Base-by-base conservation (phyloP, 2,888 invertebrate genomes). In the Agriopis leucophaearia region DNA sequence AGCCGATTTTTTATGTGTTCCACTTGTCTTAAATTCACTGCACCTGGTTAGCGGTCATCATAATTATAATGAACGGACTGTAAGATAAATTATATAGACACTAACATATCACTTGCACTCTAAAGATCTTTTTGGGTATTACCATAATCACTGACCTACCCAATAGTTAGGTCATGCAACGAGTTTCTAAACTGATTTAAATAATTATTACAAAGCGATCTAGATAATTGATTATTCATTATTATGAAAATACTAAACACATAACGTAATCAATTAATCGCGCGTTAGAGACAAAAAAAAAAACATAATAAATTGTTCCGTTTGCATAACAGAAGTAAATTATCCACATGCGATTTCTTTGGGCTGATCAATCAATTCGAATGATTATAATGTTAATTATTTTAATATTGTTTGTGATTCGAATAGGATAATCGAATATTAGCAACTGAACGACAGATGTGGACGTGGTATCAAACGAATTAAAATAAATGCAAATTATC, bases 221-320 rank as follows among this genome's bases (percentile, higher is more conserved):
- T 55, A 27, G 40, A 55, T 54, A n/a, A 61, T 61, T 54, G 61
- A 61, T 61, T 45, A 61, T 61, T 54, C 52, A 61, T 61, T 45
- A 16, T 44, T 40, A 40, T 48, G 59, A 42, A 48, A 42, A 18
- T 36, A 58, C 60, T 40, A 52, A 15, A 36, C 15, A 40, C 16
- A 40, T 52, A 52, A 15, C 52, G n/a, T 27, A 38, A 38, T 52
- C 52, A 16, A 51, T 42, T 44, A 16, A 60, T 60, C 51, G 40
- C 10, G 42, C 35, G 60, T 51, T 60, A 51, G 36, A 40, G 42
- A 56, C 51, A 44, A 42, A 15, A n/a, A n/a, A 42, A 57, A 45
- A 16, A n/a, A 16, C 8, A 54, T n/a, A 35, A 38, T 35, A 51
- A 15, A 38, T 36, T n/a, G 40, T 52, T 38, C 8, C 52, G 38